Evolutionary conservation across 2,797 vertebrate species (phyloP).

Genomic region (Pangasius sanitwongsei): DNA sequence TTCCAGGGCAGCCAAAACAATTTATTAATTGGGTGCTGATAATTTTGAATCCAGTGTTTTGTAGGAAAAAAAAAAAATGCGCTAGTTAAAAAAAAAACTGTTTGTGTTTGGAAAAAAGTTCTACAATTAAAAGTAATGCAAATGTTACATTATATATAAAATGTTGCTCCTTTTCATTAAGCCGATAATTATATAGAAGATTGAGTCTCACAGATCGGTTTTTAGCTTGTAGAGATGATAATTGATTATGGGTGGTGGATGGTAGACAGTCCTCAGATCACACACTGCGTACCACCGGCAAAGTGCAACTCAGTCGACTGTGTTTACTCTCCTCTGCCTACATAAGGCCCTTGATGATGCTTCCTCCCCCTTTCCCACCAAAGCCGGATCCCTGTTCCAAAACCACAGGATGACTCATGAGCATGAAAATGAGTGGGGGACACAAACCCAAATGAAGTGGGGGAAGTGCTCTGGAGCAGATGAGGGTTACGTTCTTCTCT

Average conservation of each 20-base stretch:
- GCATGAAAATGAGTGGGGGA: constrained; percentile 68
- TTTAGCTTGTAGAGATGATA: too few species aligned
- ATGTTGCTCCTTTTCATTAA: neutral
- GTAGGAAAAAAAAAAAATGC: too few species aligned
- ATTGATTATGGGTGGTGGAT: neutral
- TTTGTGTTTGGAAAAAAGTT: neutral
- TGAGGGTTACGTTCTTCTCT: constrained; percentile 33
- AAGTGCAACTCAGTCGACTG: constrained; percentile 34
- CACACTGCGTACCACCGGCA: constrained; percentile 20
- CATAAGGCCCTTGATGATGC: constrained; percentile 35
- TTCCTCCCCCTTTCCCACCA: constrained; percentile 35
- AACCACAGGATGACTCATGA: constrained; percentile 78
- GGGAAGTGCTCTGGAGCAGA: constrained; percentile 38
- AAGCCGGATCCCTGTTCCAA: constrained; percentile 66
- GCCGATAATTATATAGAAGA: neutral
- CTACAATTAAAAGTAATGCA: too few species aligned
- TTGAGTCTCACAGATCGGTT: neutral
- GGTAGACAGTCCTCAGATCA: constrained; percentile 2
- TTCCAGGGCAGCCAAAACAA: too few species aligned
- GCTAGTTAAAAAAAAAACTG: neutral
- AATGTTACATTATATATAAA: neutral
- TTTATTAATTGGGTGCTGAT: too few species aligned
- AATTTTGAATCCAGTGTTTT: too few species aligned
- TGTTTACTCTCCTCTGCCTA: constrained; percentile 32
- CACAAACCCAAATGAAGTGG: constrained; percentile 53